Evolutionary conservation across 1,140 invertebrate species (phyloP).

Genomic region (Pseudomyrmex dendroicus): DNA sequence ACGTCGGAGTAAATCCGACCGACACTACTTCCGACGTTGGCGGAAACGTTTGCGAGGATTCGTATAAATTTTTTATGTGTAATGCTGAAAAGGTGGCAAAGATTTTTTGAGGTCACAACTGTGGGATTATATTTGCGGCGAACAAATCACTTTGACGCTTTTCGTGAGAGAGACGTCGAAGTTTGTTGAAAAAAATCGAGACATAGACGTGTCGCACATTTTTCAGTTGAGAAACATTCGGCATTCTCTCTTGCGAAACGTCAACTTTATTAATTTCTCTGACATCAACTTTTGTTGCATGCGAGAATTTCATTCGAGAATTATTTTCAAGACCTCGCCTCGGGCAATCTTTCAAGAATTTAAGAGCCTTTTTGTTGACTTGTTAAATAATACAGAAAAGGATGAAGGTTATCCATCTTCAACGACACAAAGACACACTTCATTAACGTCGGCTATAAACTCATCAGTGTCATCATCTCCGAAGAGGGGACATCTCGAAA

Average conservation of each 20-base stretch:
- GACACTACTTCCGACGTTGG: slow-evolving; percentile 6
- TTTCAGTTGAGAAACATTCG: too few species aligned
- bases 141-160: background rate
- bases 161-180: background rate
- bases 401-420: slow-evolving; percentile 24
- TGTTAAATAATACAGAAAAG: slow-evolving; percentile 34
- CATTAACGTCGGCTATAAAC: slow-evolving; percentile 44
- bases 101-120: background rate
- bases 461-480: slow-evolving; percentile 38
- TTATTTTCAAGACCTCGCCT: slow-evolving; percentile 13
- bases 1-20: slow-evolving; percentile 37
- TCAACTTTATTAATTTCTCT: background rate
- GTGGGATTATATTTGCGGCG: background rate
- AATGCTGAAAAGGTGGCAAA: background rate
- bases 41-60: slow-evolving; percentile 14
- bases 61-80: slow-evolving; percentile 40
- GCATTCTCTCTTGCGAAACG: background rate
- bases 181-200: background rate
- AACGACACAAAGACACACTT: background rate
- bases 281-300: background rate
- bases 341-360: slow-evolving; percentile 19
- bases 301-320: slow-evolving; percentile 3
- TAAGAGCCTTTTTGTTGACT: slow-evolving; percentile 13
- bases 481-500: slow-evolving; percentile 20
- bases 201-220: too few species aligned